Evolutionary conservation across 2,888 invertebrate species (phyloP).

Genomic region (Periphyllus acericola): DNA sequence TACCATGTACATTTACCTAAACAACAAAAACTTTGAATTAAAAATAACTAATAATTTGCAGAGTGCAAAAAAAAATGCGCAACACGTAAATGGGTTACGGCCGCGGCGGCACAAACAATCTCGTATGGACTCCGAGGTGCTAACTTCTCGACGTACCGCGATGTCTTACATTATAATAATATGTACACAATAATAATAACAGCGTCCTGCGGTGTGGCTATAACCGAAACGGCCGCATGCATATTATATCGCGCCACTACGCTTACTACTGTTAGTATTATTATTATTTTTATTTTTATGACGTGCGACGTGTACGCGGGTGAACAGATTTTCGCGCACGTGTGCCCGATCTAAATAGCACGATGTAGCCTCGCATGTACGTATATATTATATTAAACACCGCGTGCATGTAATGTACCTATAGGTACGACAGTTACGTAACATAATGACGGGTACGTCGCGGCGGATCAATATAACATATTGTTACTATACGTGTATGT

Average conservation of each 20-base stretch:
- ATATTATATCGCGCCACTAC: neutral
- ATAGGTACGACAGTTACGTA: neutral
- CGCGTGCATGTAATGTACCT: too few relatives aligned
- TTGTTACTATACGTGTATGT: too few relatives aligned
- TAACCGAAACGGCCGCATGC: neutral
- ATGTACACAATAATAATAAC: too few relatives aligned
- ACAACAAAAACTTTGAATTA: too few relatives aligned
- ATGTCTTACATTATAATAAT: neutral
- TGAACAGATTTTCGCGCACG: slow-evolving; percentile 36
- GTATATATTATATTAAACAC: neutral
- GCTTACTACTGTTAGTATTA: too few relatives aligned
- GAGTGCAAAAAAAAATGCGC: too few relatives aligned
- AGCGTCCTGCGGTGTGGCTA: neutral
- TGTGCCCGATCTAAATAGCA: slow-evolving; percentile 22
- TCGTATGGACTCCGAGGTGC: neutral
- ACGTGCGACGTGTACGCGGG: neutral
- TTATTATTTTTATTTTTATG: too few relatives aligned
- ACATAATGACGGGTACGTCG: neutral
- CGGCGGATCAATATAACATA: slow-evolving; percentile 22
- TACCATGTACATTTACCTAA: too few relatives aligned
- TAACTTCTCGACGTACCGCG: neutral
- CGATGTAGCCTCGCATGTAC: neutral
- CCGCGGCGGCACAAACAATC: too few relatives aligned
- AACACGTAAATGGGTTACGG: too few relatives aligned
- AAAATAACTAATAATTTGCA: too few relatives aligned